A percentile compares a stretch with the other conserved stretches of the same genome.
phyloP scores from a whole-genome alignment of 2,797 vertebrate genomes.

The Chloroceryle amazona region DNA sequence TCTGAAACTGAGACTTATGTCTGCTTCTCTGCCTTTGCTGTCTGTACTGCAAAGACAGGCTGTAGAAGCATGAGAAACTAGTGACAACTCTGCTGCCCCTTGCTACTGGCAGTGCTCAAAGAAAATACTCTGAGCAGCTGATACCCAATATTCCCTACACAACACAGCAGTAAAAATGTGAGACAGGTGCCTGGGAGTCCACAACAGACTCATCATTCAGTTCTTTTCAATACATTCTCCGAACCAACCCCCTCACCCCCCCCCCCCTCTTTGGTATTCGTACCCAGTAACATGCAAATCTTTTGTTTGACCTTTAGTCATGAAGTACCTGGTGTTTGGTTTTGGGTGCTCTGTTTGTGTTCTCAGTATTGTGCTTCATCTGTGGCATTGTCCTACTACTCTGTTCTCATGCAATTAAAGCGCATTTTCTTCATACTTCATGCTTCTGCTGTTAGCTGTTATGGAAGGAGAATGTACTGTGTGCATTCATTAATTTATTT shows the following conservation, averaged over 20 bases:
- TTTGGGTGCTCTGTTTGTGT: neutral
- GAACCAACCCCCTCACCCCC: too few relatives aligned
- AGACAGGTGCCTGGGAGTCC: conserved; percentile 50
- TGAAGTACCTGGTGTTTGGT: neutral
- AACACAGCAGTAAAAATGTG: neutral
- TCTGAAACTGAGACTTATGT: neutral
- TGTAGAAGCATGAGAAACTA: neutral
- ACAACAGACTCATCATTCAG: neutral
- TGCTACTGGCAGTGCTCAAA: neutral
- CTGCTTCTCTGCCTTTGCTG: neutral
- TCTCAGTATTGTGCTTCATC: neutral
- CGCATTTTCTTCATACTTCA: neutral
- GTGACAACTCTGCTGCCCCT: neutral
- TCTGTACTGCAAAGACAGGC: neutral
- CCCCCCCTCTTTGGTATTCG: neutral
- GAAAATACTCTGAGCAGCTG: neutral
- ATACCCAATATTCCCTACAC: neutral
- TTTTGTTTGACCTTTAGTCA: neutral
- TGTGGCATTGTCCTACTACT: neutral
- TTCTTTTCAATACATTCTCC: neutral
- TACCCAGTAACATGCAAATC: neutral
- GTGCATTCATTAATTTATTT: neutral
- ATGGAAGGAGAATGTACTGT: neutral
- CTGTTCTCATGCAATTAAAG: neutral
- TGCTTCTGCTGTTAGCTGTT: conserved; percentile 41